Evolutionary conservation across 64 coral and sea anemone species (phyloP).

Genomic region (Pocillopora verrucosa): DNA sequence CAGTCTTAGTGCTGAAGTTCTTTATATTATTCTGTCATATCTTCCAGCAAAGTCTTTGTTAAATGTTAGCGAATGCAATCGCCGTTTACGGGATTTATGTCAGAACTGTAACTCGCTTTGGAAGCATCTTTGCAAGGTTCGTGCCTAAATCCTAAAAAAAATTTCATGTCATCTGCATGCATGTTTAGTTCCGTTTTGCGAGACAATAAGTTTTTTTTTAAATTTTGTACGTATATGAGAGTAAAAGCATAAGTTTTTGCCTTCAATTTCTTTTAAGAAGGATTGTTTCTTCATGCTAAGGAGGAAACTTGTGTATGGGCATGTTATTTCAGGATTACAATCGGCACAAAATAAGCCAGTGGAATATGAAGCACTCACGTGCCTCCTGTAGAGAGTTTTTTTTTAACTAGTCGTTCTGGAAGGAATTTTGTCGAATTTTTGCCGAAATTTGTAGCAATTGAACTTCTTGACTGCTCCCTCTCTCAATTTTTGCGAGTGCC

Average conservation of each 20-base stretch:
- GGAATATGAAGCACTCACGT: too few relatives aligned
- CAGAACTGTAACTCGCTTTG: conserved; percentile 65
- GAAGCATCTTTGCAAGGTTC: conserved; percentile 76
- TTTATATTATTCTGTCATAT: conserved; percentile 68
- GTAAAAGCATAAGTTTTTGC: not conserved
- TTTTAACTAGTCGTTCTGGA: too few relatives aligned
- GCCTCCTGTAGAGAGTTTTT: too few relatives aligned
- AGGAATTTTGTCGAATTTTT: too few relatives aligned
- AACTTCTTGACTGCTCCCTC: too few relatives aligned
- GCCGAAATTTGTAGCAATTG: too few relatives aligned
- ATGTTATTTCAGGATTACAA: not conserved
- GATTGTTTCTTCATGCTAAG: not conserved
- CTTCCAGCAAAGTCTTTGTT: conserved; percentile 77
- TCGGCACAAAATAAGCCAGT: too few relatives aligned
- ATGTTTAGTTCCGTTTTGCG: not conserved
- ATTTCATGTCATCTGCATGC: too few relatives aligned
- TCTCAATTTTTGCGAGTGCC: too few relatives aligned
- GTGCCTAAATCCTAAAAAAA: not conserved
- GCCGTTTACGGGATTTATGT: conserved; percentile 54
- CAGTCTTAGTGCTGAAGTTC: conserved; percentile 71
- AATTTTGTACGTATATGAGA: not conserved
- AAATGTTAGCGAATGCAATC: conserved; percentile 73
- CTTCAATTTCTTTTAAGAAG: not conserved
- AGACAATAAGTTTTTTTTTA: not conserved
- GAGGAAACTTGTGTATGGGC: not conserved